phyloP scores from a whole-genome alignment of 2,797 vertebrate genomes.

The Lagorchestes hirsutus region DNA sequence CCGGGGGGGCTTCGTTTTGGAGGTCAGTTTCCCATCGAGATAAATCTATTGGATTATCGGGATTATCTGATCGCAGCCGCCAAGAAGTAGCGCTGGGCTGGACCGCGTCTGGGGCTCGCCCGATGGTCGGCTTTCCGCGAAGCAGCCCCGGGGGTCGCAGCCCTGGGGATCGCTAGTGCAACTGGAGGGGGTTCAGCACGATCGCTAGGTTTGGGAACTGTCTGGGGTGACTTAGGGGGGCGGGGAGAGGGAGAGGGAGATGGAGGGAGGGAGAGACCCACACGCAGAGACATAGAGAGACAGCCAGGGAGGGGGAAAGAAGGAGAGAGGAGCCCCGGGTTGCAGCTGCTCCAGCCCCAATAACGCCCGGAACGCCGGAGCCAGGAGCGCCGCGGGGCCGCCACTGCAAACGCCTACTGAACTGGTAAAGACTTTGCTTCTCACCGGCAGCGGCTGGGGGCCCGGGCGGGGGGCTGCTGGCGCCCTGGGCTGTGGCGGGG shows the following conservation, averaged over 20 bases:
- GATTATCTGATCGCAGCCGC: conserved; percentile 88
- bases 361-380: conserved; percentile 72
- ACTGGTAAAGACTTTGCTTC: conserved; percentile 86
- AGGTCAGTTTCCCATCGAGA: conserved; percentile 87
- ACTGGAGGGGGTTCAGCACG: conserved; percentile 77
- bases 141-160: conserved; percentile 82
- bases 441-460: conserved; percentile 63
- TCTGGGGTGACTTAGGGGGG: conserved; percentile 74
- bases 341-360: conserved; percentile 64
- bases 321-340: conserved; percentile 59
- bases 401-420: conserved; percentile 71
- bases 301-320: neutral
- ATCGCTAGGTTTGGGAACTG: conserved; percentile 84
- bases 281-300: neutral
- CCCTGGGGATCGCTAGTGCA: conserved; percentile 82
- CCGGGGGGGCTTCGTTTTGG: conserved; percentile 83
- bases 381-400: conserved; percentile 76
- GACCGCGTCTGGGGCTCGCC: conserved; percentile 86
- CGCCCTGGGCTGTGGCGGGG: conserved; percentile 57
- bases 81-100: conserved; percentile 84
- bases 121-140: conserved; percentile 88
- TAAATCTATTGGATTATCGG: conserved; percentile 90
- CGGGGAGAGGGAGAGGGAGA: conserved; percentile 11
- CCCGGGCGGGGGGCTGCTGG: conserved; percentile 61
- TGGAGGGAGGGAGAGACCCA: conserved; percentile 15